Evolutionary conservation across 2,888 invertebrate species (phyloP).

Genomic region (Julus scandinavius): DNA sequence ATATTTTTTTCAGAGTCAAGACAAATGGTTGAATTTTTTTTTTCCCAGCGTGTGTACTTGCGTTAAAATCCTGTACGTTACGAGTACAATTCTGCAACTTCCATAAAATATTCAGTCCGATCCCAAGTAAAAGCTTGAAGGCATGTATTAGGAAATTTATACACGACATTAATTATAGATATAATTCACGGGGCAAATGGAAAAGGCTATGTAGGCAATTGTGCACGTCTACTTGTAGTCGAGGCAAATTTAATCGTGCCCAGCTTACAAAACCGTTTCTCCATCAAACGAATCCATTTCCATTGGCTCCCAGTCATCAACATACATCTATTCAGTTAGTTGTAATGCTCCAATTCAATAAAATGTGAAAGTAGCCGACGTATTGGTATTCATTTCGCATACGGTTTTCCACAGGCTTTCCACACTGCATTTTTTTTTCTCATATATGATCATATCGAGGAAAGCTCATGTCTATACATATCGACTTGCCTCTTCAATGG

Average conservation of each 20-base stretch:
- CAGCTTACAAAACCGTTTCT: conserved; percentile 18
- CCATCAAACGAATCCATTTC: conserved; percentile 20
- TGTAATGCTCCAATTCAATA: conserved; percentile 29
- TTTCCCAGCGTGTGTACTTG: neutral
- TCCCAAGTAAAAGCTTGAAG: conserved; percentile 19
- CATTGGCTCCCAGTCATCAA: conserved; percentile 19
- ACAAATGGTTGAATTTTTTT: neutral
- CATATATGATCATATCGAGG: neutral
- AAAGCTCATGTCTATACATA: neutral
- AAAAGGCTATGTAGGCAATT: neutral
- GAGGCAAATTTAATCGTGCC: conserved; percentile 20
- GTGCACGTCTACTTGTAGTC: neutral
- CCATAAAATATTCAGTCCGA: neutral
- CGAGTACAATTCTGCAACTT: neutral
- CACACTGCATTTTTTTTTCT: conserved; percentile 5
- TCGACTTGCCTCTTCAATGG: conserved; percentile 7
- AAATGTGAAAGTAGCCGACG: conserved; percentile 26
- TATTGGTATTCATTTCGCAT: conserved; percentile 29
- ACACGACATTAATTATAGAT: conserved; percentile 29
- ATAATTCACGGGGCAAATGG: conserved; percentile 17
- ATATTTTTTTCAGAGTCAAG: neutral
- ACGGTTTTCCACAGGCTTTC: conserved; percentile 18
- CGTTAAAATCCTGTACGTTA: neutral
- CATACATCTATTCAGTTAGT: conserved; percentile 28
- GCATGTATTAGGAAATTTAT: conserved; percentile 29